Evolutionary conservation across 2,888 invertebrate genomes (phyloP), one percentile per base, ranked within the genome.

Genomic region (Gasteruption jaculator): DNA sequence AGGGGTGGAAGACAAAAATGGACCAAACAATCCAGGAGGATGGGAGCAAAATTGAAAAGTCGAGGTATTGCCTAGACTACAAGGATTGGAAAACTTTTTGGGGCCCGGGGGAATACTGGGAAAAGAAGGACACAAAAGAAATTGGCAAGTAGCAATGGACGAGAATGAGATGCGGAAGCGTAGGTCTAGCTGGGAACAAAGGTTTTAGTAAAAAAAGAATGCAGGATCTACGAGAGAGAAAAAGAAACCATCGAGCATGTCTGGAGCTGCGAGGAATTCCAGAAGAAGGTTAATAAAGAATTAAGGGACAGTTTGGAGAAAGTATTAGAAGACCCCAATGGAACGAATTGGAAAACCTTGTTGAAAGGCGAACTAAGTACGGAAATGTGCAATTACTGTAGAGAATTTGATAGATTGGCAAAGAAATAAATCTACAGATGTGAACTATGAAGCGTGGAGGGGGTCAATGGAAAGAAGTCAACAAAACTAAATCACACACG

Each of bases 151-250:
- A 26, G 6, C n/a, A 16, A 14, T 35, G 29, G 41, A 35, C 35
- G 3, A 41, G 41, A 14, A 18, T 35, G 6, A 30, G 41, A 8
- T 42, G 41, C 19, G 41, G 41, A 11, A 42, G 37, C 18, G 24
- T 42, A 10, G 37, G 37, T 3, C 30, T 18, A 15, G 18, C n/a
- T 5, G 25, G 29, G 14, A 38, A 38, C 3, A 43, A 41, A 29
- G 29, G 16, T n/a, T 42, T 42, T 18, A 14, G 1, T 12, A 11
- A 27, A 24, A 5, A 10, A 8, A 10, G 3, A 1, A 4, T 27
- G 41, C 14, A n/a, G 15, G n/a, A 22, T 15, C 5, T 41, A 24
- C 29, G 19, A 15, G 15, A 27, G 20, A 8, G 33, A 25, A 7
- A 12, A 25, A 6, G 37, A 42, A 29, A 30, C 8, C 2, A 12